phyloP scores from a whole-genome alignment of 2,113 vertebrate species.

The Larimichthys polyactis region DNA sequence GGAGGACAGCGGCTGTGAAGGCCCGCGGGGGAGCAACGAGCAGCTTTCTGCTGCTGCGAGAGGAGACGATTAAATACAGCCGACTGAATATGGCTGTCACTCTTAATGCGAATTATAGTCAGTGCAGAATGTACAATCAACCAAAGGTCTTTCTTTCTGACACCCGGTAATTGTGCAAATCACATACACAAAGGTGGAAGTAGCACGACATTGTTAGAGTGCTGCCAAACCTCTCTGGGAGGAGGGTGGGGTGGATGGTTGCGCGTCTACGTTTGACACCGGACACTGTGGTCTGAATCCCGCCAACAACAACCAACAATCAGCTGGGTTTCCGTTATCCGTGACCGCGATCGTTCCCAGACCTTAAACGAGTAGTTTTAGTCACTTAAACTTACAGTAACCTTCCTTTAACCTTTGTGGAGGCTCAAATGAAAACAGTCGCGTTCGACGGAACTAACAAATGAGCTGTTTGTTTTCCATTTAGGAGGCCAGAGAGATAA shows the following conservation, averaged over 20 bases:
- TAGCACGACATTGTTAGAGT: no score
- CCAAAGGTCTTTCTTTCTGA: background rate
- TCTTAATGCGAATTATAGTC: background rate
- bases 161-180: background rate
- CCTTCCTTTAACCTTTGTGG: background rate
- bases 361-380: background rate
- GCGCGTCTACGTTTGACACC: background rate
- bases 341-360: background rate
- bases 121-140: background rate
- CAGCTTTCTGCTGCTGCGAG: slow-evolving; percentile 10
- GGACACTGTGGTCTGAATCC: background rate
- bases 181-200: background rate
- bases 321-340: background rate
- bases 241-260: background rate
- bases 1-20: background rate
- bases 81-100: background rate
- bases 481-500: no score
- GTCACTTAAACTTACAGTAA: background rate
- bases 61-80: background rate
- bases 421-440: background rate
- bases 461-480: no score
- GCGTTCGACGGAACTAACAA: no score
- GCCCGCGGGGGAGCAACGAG: background rate
- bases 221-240: slow-evolving; percentile 9
- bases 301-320: background rate